Evolutionary conservation across 1,140 invertebrate genomes (phyloP).

Genomic region (Sarcophaga peregrina): DNA sequence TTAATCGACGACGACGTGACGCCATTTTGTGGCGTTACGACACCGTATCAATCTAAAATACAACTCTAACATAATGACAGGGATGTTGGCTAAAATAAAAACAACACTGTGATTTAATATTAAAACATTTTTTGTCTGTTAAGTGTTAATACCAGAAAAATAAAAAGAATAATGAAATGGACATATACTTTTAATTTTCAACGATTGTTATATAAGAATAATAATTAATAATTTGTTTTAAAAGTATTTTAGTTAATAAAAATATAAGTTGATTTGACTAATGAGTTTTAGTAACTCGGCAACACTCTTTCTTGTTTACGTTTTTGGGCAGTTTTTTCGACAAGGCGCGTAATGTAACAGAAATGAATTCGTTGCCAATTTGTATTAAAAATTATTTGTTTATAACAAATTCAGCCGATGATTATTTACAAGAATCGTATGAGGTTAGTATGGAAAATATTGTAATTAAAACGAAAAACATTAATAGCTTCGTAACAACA

Average conservation of each 20-base stretch:
- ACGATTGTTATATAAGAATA: too few species aligned
- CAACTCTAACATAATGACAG: neutral
- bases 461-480: neutral
- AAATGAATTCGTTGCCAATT: neutral
- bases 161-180: too few species aligned
- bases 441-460: conserved; percentile 12
- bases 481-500: conserved; percentile 7
- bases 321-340: too few species aligned
- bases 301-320: too few species aligned
- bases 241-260: conserved; percentile 39
- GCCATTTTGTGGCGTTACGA: conserved; percentile 13
- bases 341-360: too few species aligned
- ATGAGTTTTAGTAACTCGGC: neutral
- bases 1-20: neutral
- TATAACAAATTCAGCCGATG: neutral
- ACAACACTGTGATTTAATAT: too few species aligned
- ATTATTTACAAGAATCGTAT: neutral
- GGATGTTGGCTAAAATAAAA: too few species aligned
- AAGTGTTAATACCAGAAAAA: too few species aligned
- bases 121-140: too few species aligned
- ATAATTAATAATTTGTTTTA: too few species aligned
- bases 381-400: neutral
- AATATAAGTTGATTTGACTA: conserved; percentile 38
- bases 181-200: too few species aligned
- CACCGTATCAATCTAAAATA: neutral